Evolutionary conservation across 2,797 vertebrate genomes (phyloP).

Genomic region (Mus minutoides): DNA sequence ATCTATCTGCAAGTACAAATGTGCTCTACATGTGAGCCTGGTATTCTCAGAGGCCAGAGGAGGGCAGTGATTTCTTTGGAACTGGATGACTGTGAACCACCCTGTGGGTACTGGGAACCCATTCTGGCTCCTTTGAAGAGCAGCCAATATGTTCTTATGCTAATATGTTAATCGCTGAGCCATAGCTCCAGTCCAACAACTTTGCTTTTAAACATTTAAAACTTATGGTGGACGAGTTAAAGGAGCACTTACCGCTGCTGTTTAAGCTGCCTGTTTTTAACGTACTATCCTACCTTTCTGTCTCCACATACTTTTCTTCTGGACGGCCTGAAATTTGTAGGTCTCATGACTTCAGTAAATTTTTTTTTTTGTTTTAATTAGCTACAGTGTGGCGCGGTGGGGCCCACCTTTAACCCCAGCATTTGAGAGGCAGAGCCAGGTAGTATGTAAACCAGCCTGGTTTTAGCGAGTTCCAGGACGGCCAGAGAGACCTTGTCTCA

Average conservation of each 20-base stretch:
- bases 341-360: not conserved
- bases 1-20: not conserved
- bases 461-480: not conserved
- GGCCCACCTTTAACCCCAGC: not conserved
- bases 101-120: not conserved
- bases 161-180: not conserved
- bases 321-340: not conserved
- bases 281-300: not conserved
- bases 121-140: not conserved
- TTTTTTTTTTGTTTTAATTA: not conserved
- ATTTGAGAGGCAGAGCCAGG: not conserved
- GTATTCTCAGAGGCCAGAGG: not conserved
- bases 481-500: not conserved
- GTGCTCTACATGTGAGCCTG: not conserved
- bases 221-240: not conserved
- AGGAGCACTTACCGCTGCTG: not conserved
- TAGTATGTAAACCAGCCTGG: not conserved
- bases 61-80: not conserved
- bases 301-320: not conserved
- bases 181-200: not conserved
- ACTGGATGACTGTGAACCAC: not conserved
- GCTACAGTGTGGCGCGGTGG: not conserved
- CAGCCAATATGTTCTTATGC: not conserved
- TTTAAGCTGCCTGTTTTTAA: slow-evolving; percentile 1
- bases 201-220: not conserved